Evolutionary conservation across 2,888 invertebrate genomes (phyloP), one percentile per base, ranked within the genome.

Genomic region (Cheilosia impressa): DNA sequence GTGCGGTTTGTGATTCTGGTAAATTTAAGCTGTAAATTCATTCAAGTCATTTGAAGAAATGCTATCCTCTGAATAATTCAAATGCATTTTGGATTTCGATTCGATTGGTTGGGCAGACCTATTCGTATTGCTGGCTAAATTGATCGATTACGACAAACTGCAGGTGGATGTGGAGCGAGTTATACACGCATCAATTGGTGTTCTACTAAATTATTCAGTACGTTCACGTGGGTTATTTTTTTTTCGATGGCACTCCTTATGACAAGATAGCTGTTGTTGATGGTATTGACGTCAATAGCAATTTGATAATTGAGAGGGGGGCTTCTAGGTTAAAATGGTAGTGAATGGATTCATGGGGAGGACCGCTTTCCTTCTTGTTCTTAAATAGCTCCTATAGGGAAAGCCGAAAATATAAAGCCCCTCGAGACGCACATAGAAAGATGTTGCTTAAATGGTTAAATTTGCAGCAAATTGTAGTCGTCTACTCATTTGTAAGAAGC

Each of bases 41-140:
- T 57, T 63, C 45, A 57, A 71, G 57, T 17, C 17, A 50, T 71
- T 57, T 13, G 27, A 31, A 41, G 63, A 31, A 57, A 63, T 27
- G 7, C 60, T 9, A 31, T 78, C 17, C 38, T 6, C 27, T 78
- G 57, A 78, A 78, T 78, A 78, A 78, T 71, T 53, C 71, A 78
- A 53, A 53, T 71, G 62, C 41, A 50, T 53, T 77, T 50, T 34
- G 50, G 55, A 55, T 62, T 31, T 27, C 27, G 43, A 31, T 60
- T 47, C 43, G 53, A 52, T 24, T 52, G 22, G 24, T 55, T 4
- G 24, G 53, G 34, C 24, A 45, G 52, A 4, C 15, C 13, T 60
- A 31, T 15, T 17, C 34, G 43, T 34, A 38, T 19, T 60, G 68
- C 22, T 45, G 22, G 31, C 52, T 24, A 47, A 63, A 78, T 78